Evolutionary conservation across 1,140 invertebrate genomes (phyloP).

Genomic region (Calliopsis andreniformis): DNA sequence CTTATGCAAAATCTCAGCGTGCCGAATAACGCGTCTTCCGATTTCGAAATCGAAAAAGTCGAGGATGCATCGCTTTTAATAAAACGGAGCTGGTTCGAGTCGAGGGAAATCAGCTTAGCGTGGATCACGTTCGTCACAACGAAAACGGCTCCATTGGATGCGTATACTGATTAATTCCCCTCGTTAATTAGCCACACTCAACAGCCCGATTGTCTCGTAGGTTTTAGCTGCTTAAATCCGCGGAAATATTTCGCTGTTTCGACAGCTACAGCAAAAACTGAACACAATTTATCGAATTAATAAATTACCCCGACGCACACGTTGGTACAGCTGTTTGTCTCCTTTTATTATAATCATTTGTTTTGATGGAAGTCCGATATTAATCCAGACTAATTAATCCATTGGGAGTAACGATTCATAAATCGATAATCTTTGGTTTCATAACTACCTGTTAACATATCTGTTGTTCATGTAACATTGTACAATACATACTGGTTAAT

Average conservation of each 20-base stretch:
- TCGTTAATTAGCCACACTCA: constrained; percentile 19
- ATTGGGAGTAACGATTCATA: not conserved
- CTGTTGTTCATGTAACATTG: no score
- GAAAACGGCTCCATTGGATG: constrained; percentile 10
- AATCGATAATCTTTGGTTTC: no score
- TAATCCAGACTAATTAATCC: constrained; percentile 8
- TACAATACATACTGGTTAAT: no score
- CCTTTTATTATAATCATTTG: no score
- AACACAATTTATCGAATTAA: not conserved
- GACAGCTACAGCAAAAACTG: not conserved
- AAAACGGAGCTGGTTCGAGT: not conserved
- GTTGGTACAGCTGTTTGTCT: not conserved
- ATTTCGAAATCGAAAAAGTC: constrained; percentile 15
- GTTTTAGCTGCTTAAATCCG: constrained; percentile 2
- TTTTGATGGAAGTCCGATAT: not conserved
- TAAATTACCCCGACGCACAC: not conserved
- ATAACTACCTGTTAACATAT: no score
- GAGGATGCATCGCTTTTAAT: not conserved
- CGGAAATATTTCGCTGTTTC: not conserved
- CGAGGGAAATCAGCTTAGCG: not conserved
- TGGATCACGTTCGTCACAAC: not conserved
- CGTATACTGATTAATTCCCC: constrained; percentile 32
- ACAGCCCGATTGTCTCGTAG: constrained; percentile 8
- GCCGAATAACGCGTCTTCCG: constrained; percentile 19
- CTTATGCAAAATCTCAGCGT: constrained; percentile 40